Base-by-base conservation (phyloP, 2,113 vertebrate genomes). In the Prunella himalayana region DNA sequence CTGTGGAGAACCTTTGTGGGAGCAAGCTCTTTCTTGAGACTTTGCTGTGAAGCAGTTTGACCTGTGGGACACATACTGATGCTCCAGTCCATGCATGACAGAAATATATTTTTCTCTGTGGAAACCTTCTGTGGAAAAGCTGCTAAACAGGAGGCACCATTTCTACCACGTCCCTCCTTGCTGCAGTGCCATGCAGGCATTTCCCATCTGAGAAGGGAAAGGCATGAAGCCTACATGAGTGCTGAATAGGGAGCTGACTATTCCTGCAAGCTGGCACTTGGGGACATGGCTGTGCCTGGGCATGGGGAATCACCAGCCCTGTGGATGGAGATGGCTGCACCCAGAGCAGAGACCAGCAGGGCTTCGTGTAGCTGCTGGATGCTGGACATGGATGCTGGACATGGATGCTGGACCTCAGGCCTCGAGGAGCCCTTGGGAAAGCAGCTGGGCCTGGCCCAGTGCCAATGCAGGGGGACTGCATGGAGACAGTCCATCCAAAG, bases 261-360 rank as follows among this genome's bases (percentile, higher is more conserved):
- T 19, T 83, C 61, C 41, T 49, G 45, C 19, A 72, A 10, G 4
- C 15, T 0, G 3, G 31, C 25, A 31, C 9, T 1, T 6, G 13
- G 28, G 20, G 8, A 45, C 5, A 0, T 5, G 60, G 33, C 42
- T 70, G 41, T 68, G 30, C 5, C 3, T 24, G 59, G 37, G 44
- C 54, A 24, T 0, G 3, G 71, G n/a, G 25, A 63, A 24, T 42
- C 2, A 1, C 27, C 13, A 49, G 41, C 21, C 42, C 39, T 2
- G 1, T 30, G n/a, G 54, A 6, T 3, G 16, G 59, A 53, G 59
- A 17, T 2, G 12, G 47, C 42, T 88, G 51, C 19, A 17, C 24
- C 13, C 4, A 0, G 50, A 68, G 27, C 33, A 66, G 60, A 0
- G 1, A 31, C 25, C 1, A 2, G 33, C 41, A 49, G 44, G 37